These are phyloP conservation scores for Agelas oroides DNA, from an alignment of 37 sponge, comb jelly and placozoan genomes.

Conservation along the genomic window DNA sequence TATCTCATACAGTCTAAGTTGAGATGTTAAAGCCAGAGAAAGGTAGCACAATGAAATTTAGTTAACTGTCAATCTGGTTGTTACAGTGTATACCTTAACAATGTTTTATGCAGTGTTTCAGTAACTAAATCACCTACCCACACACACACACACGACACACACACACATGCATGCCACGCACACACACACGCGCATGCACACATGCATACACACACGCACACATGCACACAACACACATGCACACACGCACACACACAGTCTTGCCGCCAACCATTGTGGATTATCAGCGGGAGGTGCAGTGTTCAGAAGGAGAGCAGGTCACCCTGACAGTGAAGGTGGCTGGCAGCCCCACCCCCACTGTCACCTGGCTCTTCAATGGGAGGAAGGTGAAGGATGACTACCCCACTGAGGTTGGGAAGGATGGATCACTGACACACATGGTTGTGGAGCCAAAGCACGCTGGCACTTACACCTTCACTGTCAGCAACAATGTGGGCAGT, in stretches of 20 bases:
- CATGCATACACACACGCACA: too few relatives aligned
- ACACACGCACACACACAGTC: slow-evolving; percentile 4
- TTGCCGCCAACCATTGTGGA: slow-evolving; percentile 28
- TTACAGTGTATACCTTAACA: too few relatives aligned
- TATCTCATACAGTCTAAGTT: too few relatives aligned
- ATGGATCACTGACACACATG: slow-evolving; percentile 13
- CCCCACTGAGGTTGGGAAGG: neutral
- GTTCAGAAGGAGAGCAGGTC: slow-evolving; percentile 33
- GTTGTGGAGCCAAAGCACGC: neutral
- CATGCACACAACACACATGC: too few relatives aligned
- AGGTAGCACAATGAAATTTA: too few relatives aligned
- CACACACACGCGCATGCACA: too few relatives aligned
- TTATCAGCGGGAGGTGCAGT: slow-evolving; percentile 3
- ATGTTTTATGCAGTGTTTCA: too few relatives aligned
- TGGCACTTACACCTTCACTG: slow-evolving; percentile 44
- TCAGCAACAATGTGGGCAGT: slow-evolving; percentile 37
- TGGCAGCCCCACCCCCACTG: slow-evolving; percentile 30
- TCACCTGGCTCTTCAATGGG: slow-evolving; percentile 33
- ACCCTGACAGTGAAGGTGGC: slow-evolving; percentile 18
- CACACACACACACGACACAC: too few relatives aligned
- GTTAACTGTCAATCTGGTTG: too few relatives aligned
- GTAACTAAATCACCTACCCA: too few relatives aligned
- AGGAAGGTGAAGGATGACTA: slow-evolving; percentile 20
- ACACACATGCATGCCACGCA: too few relatives aligned
- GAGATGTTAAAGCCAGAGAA: too few relatives aligned